These are phyloP conservation scores for Acrocephalus scirpaceus DNA, from an alignment of 2,797 vertebrate species.

Conservation along the genomic window DNA sequence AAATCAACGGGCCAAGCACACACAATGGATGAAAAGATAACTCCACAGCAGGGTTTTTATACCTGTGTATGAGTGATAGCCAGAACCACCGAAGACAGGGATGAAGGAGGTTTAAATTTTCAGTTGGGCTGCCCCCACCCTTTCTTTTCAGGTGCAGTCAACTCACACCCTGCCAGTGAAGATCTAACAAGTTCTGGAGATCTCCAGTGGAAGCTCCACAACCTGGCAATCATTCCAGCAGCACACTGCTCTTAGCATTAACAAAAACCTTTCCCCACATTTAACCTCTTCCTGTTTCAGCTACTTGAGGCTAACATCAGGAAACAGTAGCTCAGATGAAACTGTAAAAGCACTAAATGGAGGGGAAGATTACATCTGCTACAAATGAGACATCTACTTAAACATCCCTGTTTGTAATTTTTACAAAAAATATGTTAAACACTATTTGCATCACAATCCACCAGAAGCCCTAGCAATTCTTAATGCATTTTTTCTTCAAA, in stretches of 20 bases:
- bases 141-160: background rate
- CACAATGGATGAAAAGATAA: background rate
- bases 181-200: background rate
- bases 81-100: background rate
- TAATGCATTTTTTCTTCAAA: background rate
- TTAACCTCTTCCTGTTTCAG: background rate
- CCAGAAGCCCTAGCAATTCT: background rate
- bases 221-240: background rate
- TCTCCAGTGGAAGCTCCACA: background rate
- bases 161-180: background rate
- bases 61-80: rapidly evolving
- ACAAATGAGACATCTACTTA: background rate
- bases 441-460: background rate
- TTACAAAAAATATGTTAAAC: background rate
- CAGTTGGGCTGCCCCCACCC: rapidly evolving
- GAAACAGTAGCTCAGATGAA: background rate
- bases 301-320: background rate
- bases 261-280: background rate
- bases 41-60: background rate
- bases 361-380: background rate
- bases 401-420: background rate
- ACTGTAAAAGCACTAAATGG: background rate
- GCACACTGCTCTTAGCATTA: background rate
- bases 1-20: background rate
- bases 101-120: background rate